Evolutionary conservation across 2,888 invertebrate genomes (phyloP), one percentile per base, ranked within the genome.

Genomic region (Zhuqinia jingwanae): DNA sequence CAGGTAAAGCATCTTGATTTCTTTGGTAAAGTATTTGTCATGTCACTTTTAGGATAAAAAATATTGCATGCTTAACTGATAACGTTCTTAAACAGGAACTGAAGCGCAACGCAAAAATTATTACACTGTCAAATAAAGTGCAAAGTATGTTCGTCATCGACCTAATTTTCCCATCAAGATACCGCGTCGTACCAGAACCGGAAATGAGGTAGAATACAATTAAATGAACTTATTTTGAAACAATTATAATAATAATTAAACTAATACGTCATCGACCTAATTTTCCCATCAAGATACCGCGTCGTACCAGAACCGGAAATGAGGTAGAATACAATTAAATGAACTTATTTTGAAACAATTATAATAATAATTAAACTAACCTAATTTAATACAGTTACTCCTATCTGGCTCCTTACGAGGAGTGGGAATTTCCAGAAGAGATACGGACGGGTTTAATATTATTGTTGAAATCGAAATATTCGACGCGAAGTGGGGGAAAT

Each of bases 141-240:
- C 81, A 86, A 68, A 88, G 79, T 22, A 1, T 75, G 3, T 84
- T 75, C n/a, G 30, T 87, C 1, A 53, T 85, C 15, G 88, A 89
- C 47, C 56, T 87, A 11, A n/a, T 89, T 8, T 73, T 85, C 20
- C 56, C 79, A 70, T 17, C 63, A 8, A n/a, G 56, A 10, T 81
- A 77, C 36, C 36, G 50, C 47, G 60, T 82, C 20, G 22, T 78
- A 17, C 2, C 13, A 10, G 36, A 65, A 36, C 50, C 27, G 45
- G 73, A 47, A 45, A 22, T 45, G 45, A 68, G 5, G 10, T n/a
- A n/a, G n/a, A n/a, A n/a, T n/a, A n/a, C n/a, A n/a, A n/a, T n/a
- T n/a, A n/a, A n/a, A n/a, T n/a, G n/a, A n/a, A n/a, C n/a, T n/a
- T n/a, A n/a, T n/a, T n/a, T n/a, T n/a, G n/a, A n/a, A n/a, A n/a